phyloP scores from a whole-genome alignment of 1,140 invertebrate genomes.

The Drosophila subpulchrella region DNA sequence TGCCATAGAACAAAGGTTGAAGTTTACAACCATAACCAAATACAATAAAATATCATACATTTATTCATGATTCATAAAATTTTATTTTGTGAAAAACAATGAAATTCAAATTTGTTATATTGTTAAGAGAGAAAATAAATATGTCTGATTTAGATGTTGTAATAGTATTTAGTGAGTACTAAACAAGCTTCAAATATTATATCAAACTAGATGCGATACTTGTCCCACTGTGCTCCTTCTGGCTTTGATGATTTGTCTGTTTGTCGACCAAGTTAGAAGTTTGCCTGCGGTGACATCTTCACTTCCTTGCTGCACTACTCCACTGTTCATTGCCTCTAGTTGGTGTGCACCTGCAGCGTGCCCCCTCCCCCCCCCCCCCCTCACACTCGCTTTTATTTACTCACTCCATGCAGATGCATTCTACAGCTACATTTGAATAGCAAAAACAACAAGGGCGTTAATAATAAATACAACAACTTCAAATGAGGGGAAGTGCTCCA shows the following conservation, averaged over 20 bases:
- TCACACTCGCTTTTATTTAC: constrained; percentile 15
- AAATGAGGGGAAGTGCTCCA: constrained; percentile 17
- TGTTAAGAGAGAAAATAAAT: no score
- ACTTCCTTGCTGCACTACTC: constrained; percentile 56
- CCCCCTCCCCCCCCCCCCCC: neutral
- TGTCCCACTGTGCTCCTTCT: neutral
- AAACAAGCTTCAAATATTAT: no score
- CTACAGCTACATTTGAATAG: constrained; percentile 76
- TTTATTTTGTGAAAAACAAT: no score
- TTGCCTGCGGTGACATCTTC: constrained; percentile 63
- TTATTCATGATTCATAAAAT: no score
- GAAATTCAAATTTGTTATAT: no score
- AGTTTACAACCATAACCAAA: neutral
- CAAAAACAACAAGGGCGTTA: constrained; percentile 50
- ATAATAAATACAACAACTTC: constrained; percentile 56
- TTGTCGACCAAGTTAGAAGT: constrained; percentile 25
- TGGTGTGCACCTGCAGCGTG: constrained; percentile 53
- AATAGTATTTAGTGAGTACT: no score
- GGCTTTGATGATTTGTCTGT: constrained; percentile 36
- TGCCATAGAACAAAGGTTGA: no score
- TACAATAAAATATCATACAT: no score
- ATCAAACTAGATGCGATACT: neutral
- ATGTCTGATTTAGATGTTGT: no score
- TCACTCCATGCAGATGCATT: constrained; percentile 39
- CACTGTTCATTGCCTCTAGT: constrained; percentile 73